Conservation (phyloP, 1,140 invertebrate species). For the Euwallacea fornicatus region DNA sequence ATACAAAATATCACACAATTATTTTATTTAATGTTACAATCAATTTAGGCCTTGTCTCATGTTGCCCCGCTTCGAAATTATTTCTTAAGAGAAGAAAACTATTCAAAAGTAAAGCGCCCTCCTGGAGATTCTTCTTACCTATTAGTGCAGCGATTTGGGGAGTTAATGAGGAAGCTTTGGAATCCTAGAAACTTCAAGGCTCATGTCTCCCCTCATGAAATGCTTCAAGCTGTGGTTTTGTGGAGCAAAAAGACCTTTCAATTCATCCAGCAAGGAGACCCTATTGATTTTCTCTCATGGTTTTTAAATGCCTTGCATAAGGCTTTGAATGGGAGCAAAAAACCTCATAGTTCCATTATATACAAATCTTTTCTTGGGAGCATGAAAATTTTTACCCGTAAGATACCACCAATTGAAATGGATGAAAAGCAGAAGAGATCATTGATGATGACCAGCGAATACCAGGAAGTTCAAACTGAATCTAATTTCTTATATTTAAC, state of each 20-base stretch:
- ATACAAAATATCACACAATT: neutral
- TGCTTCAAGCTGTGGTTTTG: slow-evolving; percentile 98
- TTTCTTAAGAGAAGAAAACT: slow-evolving; percentile 93
- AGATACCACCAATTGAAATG: slow-evolving; percentile 91
- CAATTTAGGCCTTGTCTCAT: slow-evolving; percentile 82
- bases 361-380: slow-evolving; percentile 94
- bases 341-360: slow-evolving; percentile 85
- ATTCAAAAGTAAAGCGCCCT: slow-evolving; percentile 83
- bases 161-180: slow-evolving; percentile 97
- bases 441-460: slow-evolving; percentile 81
- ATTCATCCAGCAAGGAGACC: slow-evolving; percentile 98
- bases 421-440: slow-evolving; percentile 85
- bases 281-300: slow-evolving; percentile 96
- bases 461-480: slow-evolving; percentile 83
- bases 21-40: neutral
- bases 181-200: slow-evolving; percentile 99
- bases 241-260: slow-evolving; percentile 99
- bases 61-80: slow-evolving; percentile 93
- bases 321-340: slow-evolving; percentile 85
- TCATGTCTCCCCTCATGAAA: slow-evolving; percentile 99
- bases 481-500: slow-evolving; percentile 95
- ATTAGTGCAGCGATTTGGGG: slow-evolving; percentile 96
- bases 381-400: slow-evolving; percentile 93
- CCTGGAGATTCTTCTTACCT: slow-evolving; percentile 90
- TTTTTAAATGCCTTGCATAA: slow-evolving; percentile 92